Evolutionary conservation across 2,797 vertebrate genomes (phyloP).

Genomic region (Centroberyx gerrardi): DNA sequence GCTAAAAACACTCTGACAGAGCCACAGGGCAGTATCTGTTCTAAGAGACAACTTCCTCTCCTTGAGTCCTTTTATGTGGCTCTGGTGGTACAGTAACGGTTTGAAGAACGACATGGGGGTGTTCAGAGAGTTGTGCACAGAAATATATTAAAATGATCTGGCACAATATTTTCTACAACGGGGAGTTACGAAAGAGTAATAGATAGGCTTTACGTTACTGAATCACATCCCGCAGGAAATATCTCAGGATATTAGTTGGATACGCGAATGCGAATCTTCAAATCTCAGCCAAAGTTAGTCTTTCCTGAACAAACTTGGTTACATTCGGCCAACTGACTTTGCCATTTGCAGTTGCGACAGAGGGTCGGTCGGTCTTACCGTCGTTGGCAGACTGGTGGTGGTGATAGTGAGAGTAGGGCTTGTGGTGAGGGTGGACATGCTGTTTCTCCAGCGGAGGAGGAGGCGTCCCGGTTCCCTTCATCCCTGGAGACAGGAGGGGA

Average conservation of each 20-base stretch:
- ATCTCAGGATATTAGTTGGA: conserved; percentile 45
- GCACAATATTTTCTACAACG: conserved; percentile 7
- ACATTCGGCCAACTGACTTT: conserved; percentile 2
- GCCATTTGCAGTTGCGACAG: not conserved
- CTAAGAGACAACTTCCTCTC: conserved; percentile 62
- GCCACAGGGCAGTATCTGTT: conserved; percentile 53
- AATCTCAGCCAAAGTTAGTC: conserved; percentile 30
- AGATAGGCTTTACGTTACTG: conserved; percentile 7
- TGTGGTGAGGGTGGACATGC: conserved; percentile 87
- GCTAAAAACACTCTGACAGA: conserved; percentile 62
- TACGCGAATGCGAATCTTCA: conserved; percentile 33
- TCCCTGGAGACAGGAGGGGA: conserved; percentile 88
- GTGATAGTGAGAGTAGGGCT: conserved; percentile 90
- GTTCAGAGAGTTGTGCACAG: conserved; percentile 14
- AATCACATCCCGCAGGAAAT: conserved; percentile 43
- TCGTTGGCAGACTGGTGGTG: conserved; percentile 86
- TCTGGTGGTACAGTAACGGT: conserved; percentile 15
- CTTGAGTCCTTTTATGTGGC: conserved; percentile 66
- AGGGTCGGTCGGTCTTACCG: conserved; percentile 74
- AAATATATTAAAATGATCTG: conserved; percentile 21
- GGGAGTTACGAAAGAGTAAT: conserved; percentile 23
- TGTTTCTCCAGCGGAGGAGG: conserved; percentile 88
- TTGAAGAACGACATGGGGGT: conserved; percentile 28
- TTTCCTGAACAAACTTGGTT: conserved; percentile 5
- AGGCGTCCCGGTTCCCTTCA: conserved; percentile 90